These are phyloP conservation scores for Mamestra configurata DNA, from an alignment of 1,140 invertebrate species.

Conservation along the genomic window DNA sequence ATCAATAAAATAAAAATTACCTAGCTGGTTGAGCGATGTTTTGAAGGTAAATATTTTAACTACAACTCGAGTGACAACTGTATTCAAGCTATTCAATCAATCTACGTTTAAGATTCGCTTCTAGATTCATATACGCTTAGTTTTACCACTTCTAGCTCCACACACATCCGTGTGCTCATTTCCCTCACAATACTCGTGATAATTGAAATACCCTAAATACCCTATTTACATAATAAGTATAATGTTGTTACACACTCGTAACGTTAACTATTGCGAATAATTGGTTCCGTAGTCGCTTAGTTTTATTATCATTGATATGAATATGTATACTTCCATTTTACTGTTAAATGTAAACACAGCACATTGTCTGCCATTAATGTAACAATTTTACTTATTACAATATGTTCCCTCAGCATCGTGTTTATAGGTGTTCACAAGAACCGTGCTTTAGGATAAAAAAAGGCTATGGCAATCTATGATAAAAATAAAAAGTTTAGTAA, in stretches of 20 bases:
- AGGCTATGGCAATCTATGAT: no score
- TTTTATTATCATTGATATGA: background rate
- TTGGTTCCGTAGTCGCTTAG: constrained; percentile 12
- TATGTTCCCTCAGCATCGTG: no score
- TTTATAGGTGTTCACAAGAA: no score
- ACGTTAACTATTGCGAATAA: constrained; percentile 12
- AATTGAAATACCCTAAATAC: constrained; percentile 38
- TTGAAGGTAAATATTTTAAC: no score
- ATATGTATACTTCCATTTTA: background rate
- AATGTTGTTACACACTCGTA: constrained; percentile 37
- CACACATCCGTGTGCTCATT: constrained; percentile 11
- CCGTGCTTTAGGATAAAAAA: no score
- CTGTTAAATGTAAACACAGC: background rate
- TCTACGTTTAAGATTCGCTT: background rate
- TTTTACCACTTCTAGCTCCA: background rate
- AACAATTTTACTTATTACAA: background rate
- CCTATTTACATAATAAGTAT: constrained; percentile 48
- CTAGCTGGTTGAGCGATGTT: no score
- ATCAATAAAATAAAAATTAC: no score
- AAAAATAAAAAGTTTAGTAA: no score
- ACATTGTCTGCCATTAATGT: background rate
- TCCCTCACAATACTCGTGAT: constrained; percentile 28
- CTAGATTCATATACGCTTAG: background rate
- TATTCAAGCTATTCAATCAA: no score
- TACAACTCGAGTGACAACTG: no score